phyloP scores from a whole-genome alignment of 2,113 vertebrate species.

The Psittacula cyanocephala region DNA sequence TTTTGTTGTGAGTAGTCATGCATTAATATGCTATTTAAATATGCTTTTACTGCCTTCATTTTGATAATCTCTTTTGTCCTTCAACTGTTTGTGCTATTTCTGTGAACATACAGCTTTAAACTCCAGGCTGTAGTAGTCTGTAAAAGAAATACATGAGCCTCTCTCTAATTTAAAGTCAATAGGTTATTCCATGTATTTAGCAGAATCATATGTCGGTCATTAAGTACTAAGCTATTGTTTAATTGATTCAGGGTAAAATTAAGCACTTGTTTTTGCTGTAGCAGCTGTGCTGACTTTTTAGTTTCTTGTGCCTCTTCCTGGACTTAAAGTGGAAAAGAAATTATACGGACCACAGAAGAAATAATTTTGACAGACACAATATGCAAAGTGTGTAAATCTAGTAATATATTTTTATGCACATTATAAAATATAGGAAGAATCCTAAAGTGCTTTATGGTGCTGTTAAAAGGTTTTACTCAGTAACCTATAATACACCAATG shows the following conservation, averaged over 20 bases:
- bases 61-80: not conserved
- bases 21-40: not conserved
- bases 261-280: not conserved
- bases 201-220: not conserved
- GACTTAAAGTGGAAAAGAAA: not conserved
- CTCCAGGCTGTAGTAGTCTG: not conserved
- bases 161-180: not conserved
- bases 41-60: not conserved
- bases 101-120: not conserved
- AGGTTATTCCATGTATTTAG: not conserved
- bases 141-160: not conserved
- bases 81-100: not conserved
- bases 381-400: not conserved
- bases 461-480: not conserved
- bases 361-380: not conserved
- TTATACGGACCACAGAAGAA: not conserved
- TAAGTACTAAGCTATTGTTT: not conserved
- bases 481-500: not conserved
- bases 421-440: not conserved
- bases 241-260: not conserved
- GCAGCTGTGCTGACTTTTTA: not conserved
- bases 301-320: not conserved
- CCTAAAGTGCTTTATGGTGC: not conserved
- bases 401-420: not conserved
- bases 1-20: not conserved